Conservation (phyloP, 1,140 invertebrate species). For the Eumeta japonica region DNA sequence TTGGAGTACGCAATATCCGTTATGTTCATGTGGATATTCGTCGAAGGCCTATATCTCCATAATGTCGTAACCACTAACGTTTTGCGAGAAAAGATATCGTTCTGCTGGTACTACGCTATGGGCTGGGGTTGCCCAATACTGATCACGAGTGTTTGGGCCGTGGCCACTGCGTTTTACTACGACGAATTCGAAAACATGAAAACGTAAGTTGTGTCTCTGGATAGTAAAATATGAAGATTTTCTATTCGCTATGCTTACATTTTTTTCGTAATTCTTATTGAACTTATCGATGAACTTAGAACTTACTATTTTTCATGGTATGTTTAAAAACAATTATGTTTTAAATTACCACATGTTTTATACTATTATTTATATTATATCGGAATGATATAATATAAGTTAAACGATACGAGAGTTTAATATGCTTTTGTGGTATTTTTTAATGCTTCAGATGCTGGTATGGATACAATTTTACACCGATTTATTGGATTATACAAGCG, state of each 20-base stretch:
- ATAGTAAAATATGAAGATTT: too few relatives aligned
- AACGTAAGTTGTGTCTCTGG: slow-evolving; percentile 20
- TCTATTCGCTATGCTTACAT: too few relatives aligned
- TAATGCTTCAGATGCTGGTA: slow-evolving; percentile 76
- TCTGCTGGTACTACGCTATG: slow-evolving; percentile 68
- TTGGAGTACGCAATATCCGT: slow-evolving; percentile 85
- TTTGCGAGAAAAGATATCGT: slow-evolving; percentile 74
- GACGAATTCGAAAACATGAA: slow-evolving; percentile 39
- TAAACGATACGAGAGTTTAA: too few relatives aligned
- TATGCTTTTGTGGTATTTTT: too few relatives aligned
- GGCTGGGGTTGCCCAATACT: slow-evolving; percentile 81
- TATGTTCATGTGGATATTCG: slow-evolving; percentile 95
- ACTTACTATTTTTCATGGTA: slow-evolving; percentile 14
- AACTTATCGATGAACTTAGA: too few relatives aligned
- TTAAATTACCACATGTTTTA: too few relatives aligned
- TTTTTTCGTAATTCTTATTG: too few relatives aligned
- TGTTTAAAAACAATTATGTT: too few relatives aligned
- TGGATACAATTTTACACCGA: slow-evolving; percentile 76
- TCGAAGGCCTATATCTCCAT: slow-evolving; percentile 85
- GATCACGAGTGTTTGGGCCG: slow-evolving; percentile 72
- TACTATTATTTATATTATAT: too few relatives aligned
- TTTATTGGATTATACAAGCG: slow-evolving; percentile 87
- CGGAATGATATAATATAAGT: too few relatives aligned
- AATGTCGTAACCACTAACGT: slow-evolving; percentile 82
- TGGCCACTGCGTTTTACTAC: slow-evolving; percentile 56